Evolutionary conservation across 2,113 vertebrate species (phyloP).

Genomic region (Lycocorax pyrrhopterus): DNA sequence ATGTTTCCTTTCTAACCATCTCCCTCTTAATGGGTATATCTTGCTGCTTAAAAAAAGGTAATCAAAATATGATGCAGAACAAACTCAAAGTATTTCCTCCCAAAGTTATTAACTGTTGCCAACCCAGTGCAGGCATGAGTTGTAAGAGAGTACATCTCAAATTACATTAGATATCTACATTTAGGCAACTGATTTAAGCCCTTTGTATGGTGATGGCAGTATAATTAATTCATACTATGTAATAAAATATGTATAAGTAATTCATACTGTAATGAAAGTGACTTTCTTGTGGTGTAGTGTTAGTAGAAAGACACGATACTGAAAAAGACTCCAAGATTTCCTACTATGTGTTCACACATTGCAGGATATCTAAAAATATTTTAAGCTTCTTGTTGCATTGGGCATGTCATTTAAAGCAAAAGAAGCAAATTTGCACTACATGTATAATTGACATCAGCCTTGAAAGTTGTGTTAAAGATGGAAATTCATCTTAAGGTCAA

Average conservation of each 20-base stretch:
- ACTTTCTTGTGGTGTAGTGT: not conserved
- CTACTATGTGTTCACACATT: not conserved
- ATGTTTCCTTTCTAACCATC: not conserved
- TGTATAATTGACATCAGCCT: not conserved
- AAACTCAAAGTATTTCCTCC: not conserved
- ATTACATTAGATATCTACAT: not conserved
- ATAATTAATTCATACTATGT: conserved; percentile 51
- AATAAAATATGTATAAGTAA: conserved; percentile 55
- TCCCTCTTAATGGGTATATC: not conserved
- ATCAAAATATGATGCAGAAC: not conserved
- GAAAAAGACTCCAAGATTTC: not conserved
- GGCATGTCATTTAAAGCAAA: not conserved
- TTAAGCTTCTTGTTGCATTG: not conserved
- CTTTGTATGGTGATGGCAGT: not conserved
- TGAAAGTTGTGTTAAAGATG: not conserved
- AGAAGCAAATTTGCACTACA: not conserved
- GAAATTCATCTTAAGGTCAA: not conserved
- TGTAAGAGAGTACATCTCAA: not conserved
- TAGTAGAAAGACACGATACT: not conserved
- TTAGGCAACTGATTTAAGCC: not conserved
- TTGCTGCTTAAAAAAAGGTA: not conserved
- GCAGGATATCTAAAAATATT: not conserved
- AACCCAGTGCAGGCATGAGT: not conserved
- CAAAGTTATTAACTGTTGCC: not conserved
- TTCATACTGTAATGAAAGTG: conserved; percentile 34